Conservation (phyloP, 2,113 vertebrate genomes). For the Cebus imitator region DNA sequence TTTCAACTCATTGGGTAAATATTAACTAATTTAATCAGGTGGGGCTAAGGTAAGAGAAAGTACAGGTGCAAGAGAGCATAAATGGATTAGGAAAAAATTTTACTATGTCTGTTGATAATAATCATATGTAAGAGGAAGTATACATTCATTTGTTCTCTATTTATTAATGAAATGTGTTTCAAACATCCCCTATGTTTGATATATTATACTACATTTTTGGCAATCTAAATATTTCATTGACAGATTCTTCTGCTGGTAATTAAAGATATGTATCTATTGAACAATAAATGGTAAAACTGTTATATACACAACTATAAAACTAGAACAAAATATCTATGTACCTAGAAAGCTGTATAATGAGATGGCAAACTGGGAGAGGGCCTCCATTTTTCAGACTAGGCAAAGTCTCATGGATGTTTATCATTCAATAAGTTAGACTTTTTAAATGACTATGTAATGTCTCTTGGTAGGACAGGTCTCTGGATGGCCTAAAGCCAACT, state of each 20-base stretch:
- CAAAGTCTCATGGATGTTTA: background rate
- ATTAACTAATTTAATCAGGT: background rate
- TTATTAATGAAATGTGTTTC: background rate
- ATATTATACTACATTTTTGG: background rate
- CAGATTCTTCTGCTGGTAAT: background rate
- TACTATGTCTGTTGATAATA: background rate
- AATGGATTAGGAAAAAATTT: background rate
- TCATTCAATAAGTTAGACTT: background rate
- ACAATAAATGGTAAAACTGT: background rate
- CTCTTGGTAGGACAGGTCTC: background rate
- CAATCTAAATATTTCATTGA: background rate
- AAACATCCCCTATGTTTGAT: background rate
- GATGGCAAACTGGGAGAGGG: fast-evolving
- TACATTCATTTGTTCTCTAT: background rate
- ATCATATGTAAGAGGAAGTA: background rate
- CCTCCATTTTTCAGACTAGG: background rate
- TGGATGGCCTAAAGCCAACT: background rate
- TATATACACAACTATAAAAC: background rate
- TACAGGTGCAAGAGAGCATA: background rate
- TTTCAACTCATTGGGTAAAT: background rate
- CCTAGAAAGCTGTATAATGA: background rate
- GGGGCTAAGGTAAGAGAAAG: background rate
- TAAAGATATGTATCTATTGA: background rate
- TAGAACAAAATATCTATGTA: background rate
- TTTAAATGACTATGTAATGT: background rate